Base-by-base conservation (phyloP, 1,140 invertebrate genomes). In the Pachyrhynchus sulphureomaculatus region DNA sequence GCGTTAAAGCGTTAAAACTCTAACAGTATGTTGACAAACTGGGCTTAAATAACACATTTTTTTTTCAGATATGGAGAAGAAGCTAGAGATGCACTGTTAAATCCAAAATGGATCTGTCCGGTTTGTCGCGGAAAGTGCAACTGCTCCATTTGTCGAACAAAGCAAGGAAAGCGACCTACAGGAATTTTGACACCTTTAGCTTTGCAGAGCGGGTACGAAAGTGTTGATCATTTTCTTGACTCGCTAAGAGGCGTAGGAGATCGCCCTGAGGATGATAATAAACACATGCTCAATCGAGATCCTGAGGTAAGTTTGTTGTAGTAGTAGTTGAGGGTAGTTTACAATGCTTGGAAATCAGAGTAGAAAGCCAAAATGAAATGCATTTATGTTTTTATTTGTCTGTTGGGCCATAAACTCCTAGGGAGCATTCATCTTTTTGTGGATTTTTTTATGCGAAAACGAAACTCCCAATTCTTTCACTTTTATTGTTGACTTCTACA, bases 101-200 rank as follows among this genome's bases (percentile, higher is more conserved):
- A 81, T 67, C 77, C 78, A 69, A 64, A 77, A 33, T 81, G 79
- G 80, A 54, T 62, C 21, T 81, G 80, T 66, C 78, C 78, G 37
- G 76, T 78, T 10, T 81, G 80, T 52, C 65, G 79, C 26, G 73
- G 66, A 17, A 68, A 77, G 3, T 81, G 79, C 53, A 81, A 81
- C 53, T 81, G 80, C 62, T 80, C 78, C 10, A 76, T 80, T 63
- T 81, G 80, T 62, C 71, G 79, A 63, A 75, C 66, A 6, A 73
- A 68, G 45, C 65, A 72, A 57, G 79, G 79, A 3, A 75, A 77
- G 70, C 20, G 60, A 23, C 79, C 80, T 15, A 81, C 79, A 20
- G 79, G 79, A 39, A 73, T 76, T 41, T 68, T 81, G 39, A 70
- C 71, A 2, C 75, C 73, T 17, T 8, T 69, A 2, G 77, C 63